phyloP scores from a whole-genome alignment of 2,113 vertebrate species.

The Shinisaurus crocodilurus region DNA sequence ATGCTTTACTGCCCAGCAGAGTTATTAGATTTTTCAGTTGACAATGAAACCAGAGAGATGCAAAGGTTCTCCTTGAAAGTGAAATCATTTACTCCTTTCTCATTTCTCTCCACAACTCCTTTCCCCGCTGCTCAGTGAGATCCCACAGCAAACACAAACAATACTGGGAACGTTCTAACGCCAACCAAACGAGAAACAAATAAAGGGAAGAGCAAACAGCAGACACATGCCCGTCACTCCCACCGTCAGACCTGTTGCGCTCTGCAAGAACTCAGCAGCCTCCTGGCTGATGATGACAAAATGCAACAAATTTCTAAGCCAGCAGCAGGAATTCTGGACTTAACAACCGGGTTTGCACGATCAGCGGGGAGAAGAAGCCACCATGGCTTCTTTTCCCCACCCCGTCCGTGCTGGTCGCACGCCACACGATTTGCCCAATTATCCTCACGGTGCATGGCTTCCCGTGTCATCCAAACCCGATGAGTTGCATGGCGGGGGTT shows the following conservation, averaged over 20 bases:
- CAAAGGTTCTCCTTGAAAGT: conserved; percentile 48
- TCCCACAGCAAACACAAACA: conserved; percentile 25
- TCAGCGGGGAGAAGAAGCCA: too few species aligned
- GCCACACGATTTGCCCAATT: too few species aligned
- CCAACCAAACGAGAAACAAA: not conserved
- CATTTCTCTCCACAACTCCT: not conserved
- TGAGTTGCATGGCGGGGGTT: too few species aligned
- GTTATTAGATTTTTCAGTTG: conserved; percentile 50
- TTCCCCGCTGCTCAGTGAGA: not conserved
- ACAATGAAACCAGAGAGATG: conserved; percentile 49
- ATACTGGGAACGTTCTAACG: conserved; percentile 4
- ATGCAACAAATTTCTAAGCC: not conserved
- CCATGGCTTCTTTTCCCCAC: too few species aligned
- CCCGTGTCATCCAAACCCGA: too few species aligned
- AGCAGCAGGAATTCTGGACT: not conserved
- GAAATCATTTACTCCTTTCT: conserved; percentile 23
- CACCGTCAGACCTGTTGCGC: not conserved
- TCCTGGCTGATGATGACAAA: not conserved
- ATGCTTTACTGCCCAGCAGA: conserved; percentile 57
- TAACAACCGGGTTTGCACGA: too few species aligned
- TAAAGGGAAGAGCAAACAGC: not conserved
- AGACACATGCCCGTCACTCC: not conserved
- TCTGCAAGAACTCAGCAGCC: not conserved
- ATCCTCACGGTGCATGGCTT: too few species aligned
- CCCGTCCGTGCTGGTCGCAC: too few species aligned